phyloP scores from a whole-genome alignment of 2,888 invertebrate genomes.

The Acheta domesticus region DNA sequence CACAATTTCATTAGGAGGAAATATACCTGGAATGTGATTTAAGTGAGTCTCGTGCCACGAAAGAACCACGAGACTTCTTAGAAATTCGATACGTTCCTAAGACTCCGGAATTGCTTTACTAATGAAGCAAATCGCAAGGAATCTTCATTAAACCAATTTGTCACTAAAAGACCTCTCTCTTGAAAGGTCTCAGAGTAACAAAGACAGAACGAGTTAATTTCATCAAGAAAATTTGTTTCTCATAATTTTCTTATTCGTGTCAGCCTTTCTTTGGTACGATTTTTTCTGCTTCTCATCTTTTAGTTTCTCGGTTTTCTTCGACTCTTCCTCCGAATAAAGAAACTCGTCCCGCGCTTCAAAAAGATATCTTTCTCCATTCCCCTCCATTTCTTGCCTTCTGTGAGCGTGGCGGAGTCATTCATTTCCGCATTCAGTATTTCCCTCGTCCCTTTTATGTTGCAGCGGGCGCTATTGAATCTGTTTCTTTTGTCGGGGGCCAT shows the following conservation, averaged over 20 bases:
- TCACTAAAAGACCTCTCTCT: neutral
- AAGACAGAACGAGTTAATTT: conserved; percentile 5
- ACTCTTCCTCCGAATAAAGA: neutral
- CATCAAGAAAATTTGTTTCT: neutral
- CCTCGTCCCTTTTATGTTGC: conserved; percentile 3
- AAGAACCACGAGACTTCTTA: neutral
- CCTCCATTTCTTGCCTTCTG: neutral
- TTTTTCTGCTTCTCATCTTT: neutral
- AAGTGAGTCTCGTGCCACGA: too few relatives aligned
- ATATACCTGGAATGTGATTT: too few relatives aligned
- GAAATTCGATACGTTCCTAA: neutral
- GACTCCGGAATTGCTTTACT: neutral
- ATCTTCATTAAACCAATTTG: conserved; percentile 18
- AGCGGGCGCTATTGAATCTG: neutral
- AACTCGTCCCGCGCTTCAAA: neutral
- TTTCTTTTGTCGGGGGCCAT: conserved; percentile 18
- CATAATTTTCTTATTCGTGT: neutral
- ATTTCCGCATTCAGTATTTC: conserved; percentile 18
- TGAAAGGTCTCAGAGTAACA: neutral
- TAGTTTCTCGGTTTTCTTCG: neutral
- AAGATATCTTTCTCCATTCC: neutral
- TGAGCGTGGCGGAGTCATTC: neutral
- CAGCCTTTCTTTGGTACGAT: neutral
- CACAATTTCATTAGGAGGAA: too few relatives aligned
- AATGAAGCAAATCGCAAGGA: conserved; percentile 2